These are phyloP conservation scores for Acrocephalus scirpaceus DNA, from an alignment of 2,797 vertebrate genomes.

Conservation along the genomic window DNA sequence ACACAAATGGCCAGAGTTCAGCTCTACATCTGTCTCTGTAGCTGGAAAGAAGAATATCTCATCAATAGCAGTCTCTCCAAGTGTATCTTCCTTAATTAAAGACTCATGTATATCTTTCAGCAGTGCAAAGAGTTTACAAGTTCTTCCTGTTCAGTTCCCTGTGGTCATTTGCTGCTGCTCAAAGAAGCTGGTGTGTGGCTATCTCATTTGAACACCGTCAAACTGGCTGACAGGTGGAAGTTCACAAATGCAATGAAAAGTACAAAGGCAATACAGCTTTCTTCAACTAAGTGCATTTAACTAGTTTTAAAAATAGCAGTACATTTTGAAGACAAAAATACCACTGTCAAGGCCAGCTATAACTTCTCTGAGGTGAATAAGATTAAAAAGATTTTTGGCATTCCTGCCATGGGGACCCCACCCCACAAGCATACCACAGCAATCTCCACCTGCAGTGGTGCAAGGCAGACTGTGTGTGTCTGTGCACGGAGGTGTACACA, in stretches of 20 bases:
- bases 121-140: neutral
- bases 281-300: conserved; percentile 47
- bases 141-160: neutral
- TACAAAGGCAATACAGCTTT: conserved; percentile 14
- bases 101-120: neutral
- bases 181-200: neutral
- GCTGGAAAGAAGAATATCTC: neutral
- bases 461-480: neutral
- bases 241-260: conserved; percentile 32
- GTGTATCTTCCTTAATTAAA: neutral
- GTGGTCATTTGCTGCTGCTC: neutral
- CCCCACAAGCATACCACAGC: neutral
- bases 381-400: conserved; percentile 39
- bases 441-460: neutral
- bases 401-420: neutral
- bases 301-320: conserved; percentile 28
- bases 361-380: conserved; percentile 34
- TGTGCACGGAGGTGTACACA: neutral
- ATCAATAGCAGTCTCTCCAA: neutral
- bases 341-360: conserved; percentile 49
- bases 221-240: conserved; percentile 36
- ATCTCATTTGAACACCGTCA: neutral
- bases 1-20: neutral
- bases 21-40: neutral
- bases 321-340: conserved; percentile 46